These are phyloP conservation scores for Romanogobio albipinnatus DNA, from an alignment of 2,113 vertebrate species.

Conservation along the genomic window DNA sequence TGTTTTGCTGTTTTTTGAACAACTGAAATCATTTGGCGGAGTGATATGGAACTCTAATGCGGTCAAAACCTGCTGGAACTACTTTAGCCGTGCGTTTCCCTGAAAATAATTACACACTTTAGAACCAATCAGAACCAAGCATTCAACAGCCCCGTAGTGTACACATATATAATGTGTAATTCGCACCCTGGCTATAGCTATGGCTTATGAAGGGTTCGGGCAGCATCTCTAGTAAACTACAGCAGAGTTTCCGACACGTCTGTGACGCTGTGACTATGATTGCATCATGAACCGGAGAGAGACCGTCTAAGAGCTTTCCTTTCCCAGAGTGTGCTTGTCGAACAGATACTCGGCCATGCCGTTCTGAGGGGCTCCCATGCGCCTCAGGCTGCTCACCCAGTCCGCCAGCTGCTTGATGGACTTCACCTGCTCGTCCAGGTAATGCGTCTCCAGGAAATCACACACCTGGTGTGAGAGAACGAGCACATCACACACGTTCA, in stretches of 20 bases:
- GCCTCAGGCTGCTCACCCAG: conserved; percentile 90
- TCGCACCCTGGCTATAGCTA: neutral
- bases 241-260: neutral
- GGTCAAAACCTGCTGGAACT: no score
- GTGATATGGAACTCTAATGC: no score
- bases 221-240: conserved; percentile 6
- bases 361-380: conserved; percentile 88
- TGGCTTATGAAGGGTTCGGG: neutral
- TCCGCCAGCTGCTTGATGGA: conserved; percentile 94
- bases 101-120: no score
- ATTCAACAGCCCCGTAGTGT: no score
- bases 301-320: conserved; percentile 59
- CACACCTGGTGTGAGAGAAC: conserved; percentile 78
- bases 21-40: no score
- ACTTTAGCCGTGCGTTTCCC: no score
- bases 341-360: conserved; percentile 97
- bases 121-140: no score
- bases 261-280: neutral
- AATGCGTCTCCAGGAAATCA: conserved; percentile 95
- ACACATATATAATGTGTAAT: no score
- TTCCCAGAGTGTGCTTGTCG: conserved; percentile 93
- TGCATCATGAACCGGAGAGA: neutral
- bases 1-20: no score
- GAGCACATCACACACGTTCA: neutral
- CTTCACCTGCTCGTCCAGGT: conserved; percentile 95